Conservation (phyloP, 1,140 invertebrate genomes). For the Tyrophagus putrescentiae region DNA sequence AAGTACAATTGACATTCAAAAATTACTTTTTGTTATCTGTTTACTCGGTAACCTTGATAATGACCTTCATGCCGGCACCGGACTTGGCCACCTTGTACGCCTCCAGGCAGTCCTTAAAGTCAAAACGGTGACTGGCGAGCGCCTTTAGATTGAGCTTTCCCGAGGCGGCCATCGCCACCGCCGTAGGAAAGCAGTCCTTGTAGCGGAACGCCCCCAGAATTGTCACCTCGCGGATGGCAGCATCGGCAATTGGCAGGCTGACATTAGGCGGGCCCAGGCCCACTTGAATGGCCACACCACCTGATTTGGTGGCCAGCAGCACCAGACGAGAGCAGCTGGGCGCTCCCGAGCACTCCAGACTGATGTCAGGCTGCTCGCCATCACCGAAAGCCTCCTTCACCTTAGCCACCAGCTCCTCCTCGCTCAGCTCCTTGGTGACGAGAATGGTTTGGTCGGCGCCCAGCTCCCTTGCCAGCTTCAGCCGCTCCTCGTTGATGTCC, state of each 20-base stretch:
- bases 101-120: slow-evolving; percentile 60
- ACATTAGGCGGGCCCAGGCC: slow-evolving; percentile 64
- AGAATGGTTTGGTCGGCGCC: slow-evolving; percentile 59
- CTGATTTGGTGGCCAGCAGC: slow-evolving; percentile 31
- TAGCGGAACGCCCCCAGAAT: slow-evolving; percentile 82
- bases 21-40: too few species aligned
- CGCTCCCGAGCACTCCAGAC: slow-evolving; percentile 32
- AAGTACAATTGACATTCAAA: too few species aligned
- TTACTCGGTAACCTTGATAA: slow-evolving; percentile 55
- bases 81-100: slow-evolving; percentile 69
- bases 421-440: slow-evolving; percentile 38
- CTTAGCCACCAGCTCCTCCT: slow-evolving; percentile 42
- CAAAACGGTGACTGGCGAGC: slow-evolving; percentile 76
- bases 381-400: slow-evolving; percentile 47
- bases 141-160: slow-evolving; percentile 70
- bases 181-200: slow-evolving; percentile 54
- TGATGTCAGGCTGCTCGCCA: background rate
- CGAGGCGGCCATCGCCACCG: slow-evolving; percentile 17
- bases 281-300: slow-evolving; percentile 65
- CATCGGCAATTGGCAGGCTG: slow-evolving; percentile 61
- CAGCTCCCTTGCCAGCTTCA: slow-evolving; percentile 50
- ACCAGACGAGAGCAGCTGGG: slow-evolving; percentile 41
- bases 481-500: slow-evolving; percentile 30
- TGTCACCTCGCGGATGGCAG: slow-evolving; percentile 66
- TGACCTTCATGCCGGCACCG: slow-evolving; percentile 66